A percentile compares a stretch with the other conserved stretches of the same genome.
Evolutionary conservation across 2,888 invertebrate genomes (phyloP).

Genomic region (Papilio elwesi): DNA sequence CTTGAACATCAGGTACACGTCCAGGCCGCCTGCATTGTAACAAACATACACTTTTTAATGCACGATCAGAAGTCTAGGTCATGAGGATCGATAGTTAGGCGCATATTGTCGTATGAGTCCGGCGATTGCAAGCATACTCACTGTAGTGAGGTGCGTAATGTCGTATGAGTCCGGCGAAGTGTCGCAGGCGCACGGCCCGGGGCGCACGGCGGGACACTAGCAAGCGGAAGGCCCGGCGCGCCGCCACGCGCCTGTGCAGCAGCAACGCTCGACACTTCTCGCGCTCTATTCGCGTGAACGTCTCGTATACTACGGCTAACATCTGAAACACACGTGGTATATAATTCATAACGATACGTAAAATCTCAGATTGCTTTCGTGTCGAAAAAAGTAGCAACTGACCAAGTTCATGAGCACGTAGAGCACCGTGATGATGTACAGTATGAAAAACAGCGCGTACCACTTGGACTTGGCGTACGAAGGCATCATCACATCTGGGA

Average conservation of each 20-base stretch:
- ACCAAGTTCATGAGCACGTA: conserved; percentile 96
- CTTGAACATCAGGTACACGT: conserved; percentile 92
- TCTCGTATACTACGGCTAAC: conserved; percentile 95
- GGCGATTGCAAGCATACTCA: conserved; percentile 48
- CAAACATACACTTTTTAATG: too few relatives aligned
- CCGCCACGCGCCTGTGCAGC: conserved; percentile 91
- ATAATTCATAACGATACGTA: too few relatives aligned
- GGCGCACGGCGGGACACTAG: conserved; percentile 91
- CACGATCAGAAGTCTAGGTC: too few relatives aligned
- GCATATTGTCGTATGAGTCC: too few relatives aligned
- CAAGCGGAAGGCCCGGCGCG: conserved; percentile 91
- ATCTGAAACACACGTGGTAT: conserved; percentile 78
- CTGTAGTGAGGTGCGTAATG: conserved; percentile 89
- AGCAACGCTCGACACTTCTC: conserved; percentile 93
- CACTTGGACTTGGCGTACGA: conserved; percentile 91
- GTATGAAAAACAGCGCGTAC: conserved; percentile 94
- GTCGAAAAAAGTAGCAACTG: conserved; percentile 57
- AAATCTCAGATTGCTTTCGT: too few relatives aligned
- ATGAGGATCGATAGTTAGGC: too few relatives aligned
- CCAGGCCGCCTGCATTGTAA: conserved; percentile 85
- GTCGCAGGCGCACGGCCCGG: conserved; percentile 86
- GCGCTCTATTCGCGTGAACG: conserved; percentile 93
- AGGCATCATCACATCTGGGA: conserved; percentile 97
- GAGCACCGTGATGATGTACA: conserved; percentile 92
- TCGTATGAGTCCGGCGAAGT: conserved; percentile 92